These are phyloP conservation scores for Drosophila acutilabella DNA, from an alignment of 2,888 invertebrate genomes.

Conservation along the genomic window DNA sequence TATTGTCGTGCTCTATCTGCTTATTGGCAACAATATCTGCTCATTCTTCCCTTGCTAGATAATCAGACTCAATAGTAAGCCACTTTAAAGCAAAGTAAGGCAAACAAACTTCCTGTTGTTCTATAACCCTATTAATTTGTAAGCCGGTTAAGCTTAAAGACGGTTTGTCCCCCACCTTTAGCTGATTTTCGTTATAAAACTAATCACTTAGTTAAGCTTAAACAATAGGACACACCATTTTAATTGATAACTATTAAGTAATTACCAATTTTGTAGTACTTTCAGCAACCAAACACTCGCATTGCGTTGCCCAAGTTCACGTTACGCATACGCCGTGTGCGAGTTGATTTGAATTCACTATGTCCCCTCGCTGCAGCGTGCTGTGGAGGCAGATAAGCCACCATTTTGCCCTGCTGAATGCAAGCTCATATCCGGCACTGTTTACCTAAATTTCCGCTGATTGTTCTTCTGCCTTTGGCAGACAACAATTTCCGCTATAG, in stretches of 20 bases:
- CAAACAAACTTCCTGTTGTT: background rate
- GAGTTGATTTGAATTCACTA: background rate
- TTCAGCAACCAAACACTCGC: too few relatives aligned
- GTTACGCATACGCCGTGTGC: constrained; percentile 2
- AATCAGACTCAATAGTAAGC: constrained; percentile 6
- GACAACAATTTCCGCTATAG: constrained; percentile 32
- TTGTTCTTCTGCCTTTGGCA: constrained; percentile 14
- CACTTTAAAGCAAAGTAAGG: constrained; percentile 25
- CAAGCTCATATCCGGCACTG: constrained; percentile 27
- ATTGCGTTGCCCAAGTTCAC: background rate
- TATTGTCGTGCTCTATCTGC: constrained; percentile 59
- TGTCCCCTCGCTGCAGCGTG: background rate
- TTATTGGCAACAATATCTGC: constrained; percentile 23
- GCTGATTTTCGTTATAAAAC: background rate
- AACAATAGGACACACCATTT: too few relatives aligned
- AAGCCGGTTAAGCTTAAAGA: background rate
- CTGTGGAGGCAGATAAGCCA: background rate
- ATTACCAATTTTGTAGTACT: too few relatives aligned
- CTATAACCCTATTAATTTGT: background rate
- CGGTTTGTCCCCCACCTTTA: background rate
- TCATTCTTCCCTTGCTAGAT: background rate
- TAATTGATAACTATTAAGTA: too few relatives aligned
- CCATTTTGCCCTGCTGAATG: constrained; percentile 4
- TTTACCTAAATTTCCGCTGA: constrained; percentile 33
- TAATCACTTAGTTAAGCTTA: background rate